Percentiles rank a stretch among this genome's conserved stretches.
Evolutionary conservation across 2,888 invertebrate species (phyloP).

Genomic region (Platycnemis pennipes): DNA sequence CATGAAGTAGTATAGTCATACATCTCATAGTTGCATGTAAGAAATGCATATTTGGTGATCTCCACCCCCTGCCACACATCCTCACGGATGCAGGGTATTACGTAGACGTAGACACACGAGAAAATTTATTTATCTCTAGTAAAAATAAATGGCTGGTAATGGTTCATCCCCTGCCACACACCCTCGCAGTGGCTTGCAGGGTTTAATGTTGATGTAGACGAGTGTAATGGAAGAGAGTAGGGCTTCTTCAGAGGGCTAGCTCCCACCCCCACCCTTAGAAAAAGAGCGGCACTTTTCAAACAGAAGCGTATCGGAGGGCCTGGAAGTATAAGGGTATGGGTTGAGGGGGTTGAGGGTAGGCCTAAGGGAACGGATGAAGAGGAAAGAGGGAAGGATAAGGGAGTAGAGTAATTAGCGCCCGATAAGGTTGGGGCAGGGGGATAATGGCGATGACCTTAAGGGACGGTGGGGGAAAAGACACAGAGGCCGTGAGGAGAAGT

Average conservation of each 20-base stretch:
- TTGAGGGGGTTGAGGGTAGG: neutral
- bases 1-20: no score
- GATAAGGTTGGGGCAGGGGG: neutral
- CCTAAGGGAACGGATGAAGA: neutral
- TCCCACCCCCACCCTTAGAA: neutral
- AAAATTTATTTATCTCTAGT: no score
- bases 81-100: no score
- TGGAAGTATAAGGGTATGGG: neutral
- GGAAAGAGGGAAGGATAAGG: neutral
- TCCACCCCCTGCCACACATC: no score
- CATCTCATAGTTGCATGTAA: no score
- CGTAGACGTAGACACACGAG: no score
- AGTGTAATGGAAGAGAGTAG: no score
- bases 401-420: constrained; percentile 1
- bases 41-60: no score
- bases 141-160: no score
- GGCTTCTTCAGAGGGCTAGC: neutral
- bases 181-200: no score
- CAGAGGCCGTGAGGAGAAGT: neutral
- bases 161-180: no score
- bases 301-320: neutral
- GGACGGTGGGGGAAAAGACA: neutral
- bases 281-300: constrained; percentile 18
- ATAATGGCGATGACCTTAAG: neutral
- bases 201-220: no score